Evolutionary conservation across 35 echinoderm and acorn worm species (phyloP), one percentile per base, ranked within the genome.

Genomic region (Anneissia japonica): DNA sequence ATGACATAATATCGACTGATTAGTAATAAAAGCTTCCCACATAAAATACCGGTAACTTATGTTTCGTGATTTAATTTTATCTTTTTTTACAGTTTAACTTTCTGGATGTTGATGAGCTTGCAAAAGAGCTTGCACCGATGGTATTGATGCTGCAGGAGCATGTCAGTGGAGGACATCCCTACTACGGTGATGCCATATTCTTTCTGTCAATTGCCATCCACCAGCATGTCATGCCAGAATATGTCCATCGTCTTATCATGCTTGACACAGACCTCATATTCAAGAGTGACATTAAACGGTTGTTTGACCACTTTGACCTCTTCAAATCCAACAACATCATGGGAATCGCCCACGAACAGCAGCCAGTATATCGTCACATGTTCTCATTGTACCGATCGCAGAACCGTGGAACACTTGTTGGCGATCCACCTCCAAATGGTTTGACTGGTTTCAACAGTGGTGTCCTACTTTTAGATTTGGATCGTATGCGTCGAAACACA

Each of bases 131-230:
- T 12, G 86, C 79, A 10, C 91, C 92, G 0, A 37, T 89, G 30
- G 95, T 98, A 14, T 73, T 32, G 45, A 87, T 91, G 85, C 81
- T 98, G 64, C 95, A 98, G 39, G 81, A 84, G 9, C 45, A 93
- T n/a, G 85, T 98, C 0, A 83, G 81, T 33, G 89, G 92, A 26
- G 78, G 74, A 0, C 89, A 98, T 77, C 91, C 91, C 0, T 98
- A 98, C 95, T 98, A 98, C 95, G 85, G 74, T 40, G 95, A 98
- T 37, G 83, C 95, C 82, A 98, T 98, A 31, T 98, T 98, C 91
- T 98, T 94, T 72, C 83, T 98, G 19, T 98, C 95, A 10, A 82
- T 93, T 77, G 92, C 89, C 7, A 73, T 98, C 0, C 95, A 98
- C 32, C 36, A 86, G 39, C 83, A 84, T 36, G 81, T 98, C 28